These are phyloP conservation scores for Pterois miles DNA, from an alignment of 2,797 vertebrate genomes.

Conservation along the genomic window DNA sequence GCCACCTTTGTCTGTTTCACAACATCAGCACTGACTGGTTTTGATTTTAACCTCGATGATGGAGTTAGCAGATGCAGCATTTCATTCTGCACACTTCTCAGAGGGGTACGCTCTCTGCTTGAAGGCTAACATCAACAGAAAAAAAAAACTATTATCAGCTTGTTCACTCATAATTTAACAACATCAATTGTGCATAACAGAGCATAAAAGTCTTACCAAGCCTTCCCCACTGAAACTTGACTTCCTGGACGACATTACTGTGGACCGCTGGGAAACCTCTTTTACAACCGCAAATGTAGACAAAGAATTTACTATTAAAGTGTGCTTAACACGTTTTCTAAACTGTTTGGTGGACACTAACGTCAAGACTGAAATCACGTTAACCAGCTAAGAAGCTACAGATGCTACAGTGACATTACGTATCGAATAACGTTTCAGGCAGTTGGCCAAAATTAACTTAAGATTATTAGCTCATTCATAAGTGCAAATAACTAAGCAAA, in stretches of 20 bases:
- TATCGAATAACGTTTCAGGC: not conserved
- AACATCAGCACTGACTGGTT: slow-evolving; percentile 20
- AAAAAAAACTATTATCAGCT: not conserved
- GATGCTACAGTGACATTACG: not conserved
- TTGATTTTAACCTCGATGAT: slow-evolving; percentile 43
- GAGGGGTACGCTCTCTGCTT: slow-evolving; percentile 66
- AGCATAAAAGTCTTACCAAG: slow-evolving; percentile 58
- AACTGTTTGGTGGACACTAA: not conserved
- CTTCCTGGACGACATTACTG: slow-evolving; percentile 54
- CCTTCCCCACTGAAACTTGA: slow-evolving; percentile 37
- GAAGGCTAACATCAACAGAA: slow-evolving; percentile 47
- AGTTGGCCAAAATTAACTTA: not conserved
- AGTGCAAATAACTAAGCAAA: no score
- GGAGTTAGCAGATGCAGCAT: slow-evolving; percentile 34
- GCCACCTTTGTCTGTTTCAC: slow-evolving; percentile 51
- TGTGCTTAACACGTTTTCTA: not conserved
- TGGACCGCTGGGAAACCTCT: not conserved
- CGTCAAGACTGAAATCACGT: not conserved
- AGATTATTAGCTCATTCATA: not conserved
- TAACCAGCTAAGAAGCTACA: not conserved
- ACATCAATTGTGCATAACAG: not conserved
- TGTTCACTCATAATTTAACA: not conserved
- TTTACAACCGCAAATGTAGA: slow-evolving; percentile 11
- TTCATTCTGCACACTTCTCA: slow-evolving; percentile 80
- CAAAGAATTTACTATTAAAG: not conserved